Base-by-base conservation (phyloP, 1,140 invertebrate species). In the Epicauta chinensis region DNA sequence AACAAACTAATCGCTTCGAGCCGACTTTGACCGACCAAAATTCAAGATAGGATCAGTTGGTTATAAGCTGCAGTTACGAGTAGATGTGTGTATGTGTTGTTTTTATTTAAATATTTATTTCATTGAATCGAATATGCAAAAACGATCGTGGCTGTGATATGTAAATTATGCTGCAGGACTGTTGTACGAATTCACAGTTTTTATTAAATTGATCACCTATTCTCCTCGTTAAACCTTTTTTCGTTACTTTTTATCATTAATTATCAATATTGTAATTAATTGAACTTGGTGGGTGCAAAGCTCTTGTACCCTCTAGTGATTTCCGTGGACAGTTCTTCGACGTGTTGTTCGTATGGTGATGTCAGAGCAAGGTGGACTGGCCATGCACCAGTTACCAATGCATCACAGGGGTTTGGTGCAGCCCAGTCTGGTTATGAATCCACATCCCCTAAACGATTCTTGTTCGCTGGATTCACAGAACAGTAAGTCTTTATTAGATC, bases 321-420 rank as follows among this genome's bases (percentile, higher is more conserved):
- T 72, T 59, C 51, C 16, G 43, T 52, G 45, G 44, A 61, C 51
- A 35, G 55, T 58, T 63, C 48, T 29, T 54, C 52, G 54, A 59
- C 56, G 49, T 44, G 53, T 45, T 40, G 63, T 65, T 67, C 65
- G 65, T 64, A 77, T 77, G 75, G 75, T 76, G 74, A 77, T 77
- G 75, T 75, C 75, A 73, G 75, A 77, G 75, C 67, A 69, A 48
- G 75, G 75, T 71, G 75, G 73, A 70, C 73, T 76, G 73, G 75
- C 75, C 71, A 75, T 75, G 73, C 75, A 77, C 70, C 75, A 77
- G 69, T 68, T 76, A 69, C 74, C 75, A 53, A 70, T 75, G 70
- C 74, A 73, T 68, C 72, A 71, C 63, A 69, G 72, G 60, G 74
- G 73, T 63, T 69, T 75, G 75, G 75, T 77, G 66, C 75, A 77